Conservation (phyloP, 2,797 vertebrate species). For the Catostomus latipinnis region DNA sequence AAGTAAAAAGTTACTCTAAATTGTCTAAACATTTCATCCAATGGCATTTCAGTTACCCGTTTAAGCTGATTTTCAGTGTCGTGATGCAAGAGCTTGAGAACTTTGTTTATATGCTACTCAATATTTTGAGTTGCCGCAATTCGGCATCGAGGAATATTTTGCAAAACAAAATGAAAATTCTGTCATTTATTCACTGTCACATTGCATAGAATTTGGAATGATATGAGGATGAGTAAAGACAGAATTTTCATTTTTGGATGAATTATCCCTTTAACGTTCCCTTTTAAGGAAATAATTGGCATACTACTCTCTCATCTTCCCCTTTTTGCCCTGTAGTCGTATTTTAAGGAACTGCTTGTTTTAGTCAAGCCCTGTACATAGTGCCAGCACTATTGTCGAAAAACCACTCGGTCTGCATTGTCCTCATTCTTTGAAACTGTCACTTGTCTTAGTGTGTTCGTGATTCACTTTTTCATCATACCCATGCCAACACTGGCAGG, state of each 20-base stretch:
- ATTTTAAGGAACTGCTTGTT: neutral
- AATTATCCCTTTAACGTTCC: too few relatives aligned
- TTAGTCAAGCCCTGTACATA: neutral
- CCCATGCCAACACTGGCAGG: slow-evolving; percentile 28
- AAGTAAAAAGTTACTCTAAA: neutral
- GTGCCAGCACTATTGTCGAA: neutral
- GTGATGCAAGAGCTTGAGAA: neutral
- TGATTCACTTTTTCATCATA: neutral
- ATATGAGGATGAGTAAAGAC: too few relatives aligned
- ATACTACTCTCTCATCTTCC: neutral
- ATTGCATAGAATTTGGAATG: too few relatives aligned
- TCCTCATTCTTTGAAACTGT: slow-evolving; percentile 26
- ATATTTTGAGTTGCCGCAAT: neutral
- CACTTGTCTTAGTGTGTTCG: neutral
- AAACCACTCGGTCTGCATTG: slow-evolving; percentile 18
- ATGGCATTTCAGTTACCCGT: slow-evolving; percentile 49
- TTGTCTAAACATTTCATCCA: slow-evolving; percentile 43
- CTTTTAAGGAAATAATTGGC: neutral
- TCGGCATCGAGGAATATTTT: neutral
- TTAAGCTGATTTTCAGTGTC: neutral
- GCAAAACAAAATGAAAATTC: too few relatives aligned
- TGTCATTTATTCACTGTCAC: too few relatives aligned
- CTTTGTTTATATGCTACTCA: neutral
- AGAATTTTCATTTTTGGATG: too few relatives aligned
- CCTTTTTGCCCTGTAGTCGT: neutral